A percentile compares a stretch with the other conserved stretches of the same genome.
Evolutionary conservation across 2,113 vertebrate genomes (phyloP).

Genomic region (Percopsis transmontana): DNA sequence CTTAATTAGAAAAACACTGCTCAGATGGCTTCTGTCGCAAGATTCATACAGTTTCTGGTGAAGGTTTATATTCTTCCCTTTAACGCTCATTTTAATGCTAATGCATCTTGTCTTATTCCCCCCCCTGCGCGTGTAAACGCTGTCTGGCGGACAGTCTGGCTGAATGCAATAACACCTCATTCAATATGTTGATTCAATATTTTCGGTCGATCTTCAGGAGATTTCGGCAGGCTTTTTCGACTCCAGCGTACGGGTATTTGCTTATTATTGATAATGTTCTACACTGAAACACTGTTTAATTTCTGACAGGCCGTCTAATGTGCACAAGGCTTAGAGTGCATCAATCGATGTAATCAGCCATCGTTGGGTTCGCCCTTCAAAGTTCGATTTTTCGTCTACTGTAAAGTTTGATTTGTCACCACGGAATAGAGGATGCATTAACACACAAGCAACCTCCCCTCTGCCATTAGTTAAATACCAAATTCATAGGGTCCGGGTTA

Average conservation of each 20-base stretch:
- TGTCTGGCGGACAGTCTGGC: slow-evolving; percentile 41
- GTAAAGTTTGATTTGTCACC: slow-evolving; percentile 28
- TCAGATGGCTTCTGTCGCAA: slow-evolving; percentile 55
- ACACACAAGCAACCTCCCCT: slow-evolving; percentile 14
- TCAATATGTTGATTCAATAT: slow-evolving; percentile 65
- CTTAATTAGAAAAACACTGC: slow-evolving; percentile 67
- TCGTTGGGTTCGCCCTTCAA: slow-evolving; percentile 43
- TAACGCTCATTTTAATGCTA: slow-evolving; percentile 65
- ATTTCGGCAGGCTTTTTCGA: slow-evolving; percentile 28
- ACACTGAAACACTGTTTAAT: background rate
- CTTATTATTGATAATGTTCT: slow-evolving; percentile 5
- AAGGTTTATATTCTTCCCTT: slow-evolving; percentile 65
- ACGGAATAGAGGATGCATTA: slow-evolving; percentile 21
- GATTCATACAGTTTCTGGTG: slow-evolving; percentile 43
- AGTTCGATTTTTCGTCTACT: background rate
- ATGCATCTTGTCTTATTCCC: slow-evolving; percentile 52
- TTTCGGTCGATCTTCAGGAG: slow-evolving; percentile 39
- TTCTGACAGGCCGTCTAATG: slow-evolving; percentile 28
- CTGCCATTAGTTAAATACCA: slow-evolving; percentile 16
- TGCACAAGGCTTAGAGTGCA: background rate
- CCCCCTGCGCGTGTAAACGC: slow-evolving; percentile 42
- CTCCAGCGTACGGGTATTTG: slow-evolving; percentile 16
- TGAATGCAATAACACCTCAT: slow-evolving; percentile 59
- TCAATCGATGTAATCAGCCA: background rate
- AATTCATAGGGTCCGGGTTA: too few relatives aligned